Percentiles rank a stretch among this genome's conserved stretches.
Conservation (phyloP, 2,113 vertebrate genomes). For the Rhinolophus ferrumequinum region DNA sequence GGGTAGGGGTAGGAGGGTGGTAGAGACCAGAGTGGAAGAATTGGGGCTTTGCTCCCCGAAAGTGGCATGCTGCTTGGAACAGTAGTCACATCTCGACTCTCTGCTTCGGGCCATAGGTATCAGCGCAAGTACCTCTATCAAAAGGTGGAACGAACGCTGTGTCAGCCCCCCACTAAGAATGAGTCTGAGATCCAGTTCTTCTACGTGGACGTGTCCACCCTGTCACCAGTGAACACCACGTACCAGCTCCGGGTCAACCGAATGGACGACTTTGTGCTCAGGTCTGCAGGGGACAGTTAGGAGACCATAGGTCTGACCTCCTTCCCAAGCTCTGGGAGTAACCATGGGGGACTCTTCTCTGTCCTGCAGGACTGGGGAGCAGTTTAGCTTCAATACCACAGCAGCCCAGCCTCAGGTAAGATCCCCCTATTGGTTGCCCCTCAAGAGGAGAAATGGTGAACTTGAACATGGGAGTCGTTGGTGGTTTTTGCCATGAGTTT, state of each 20-base stretch:
- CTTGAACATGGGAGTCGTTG: not conserved
- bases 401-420: conserved; percentile 97
- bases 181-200: conserved; percentile 93
- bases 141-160: conserved; percentile 95
- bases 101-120: conserved; percentile 84
- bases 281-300: conserved; percentile 84
- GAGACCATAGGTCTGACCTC: not conserved
- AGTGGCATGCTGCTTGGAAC: not conserved
- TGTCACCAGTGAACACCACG: conserved; percentile 88
- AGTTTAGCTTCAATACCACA: conserved; percentile 95
- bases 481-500: not conserved
- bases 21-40: not conserved
- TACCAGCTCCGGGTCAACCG: conserved; percentile 94
- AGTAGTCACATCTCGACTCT: not conserved
- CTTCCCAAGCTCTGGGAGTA: not conserved
- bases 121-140: conserved; percentile 97
- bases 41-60: not conserved
- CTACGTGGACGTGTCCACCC: conserved; percentile 96
- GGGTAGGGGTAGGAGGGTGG: not conserved
- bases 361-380: conserved; percentile 89
- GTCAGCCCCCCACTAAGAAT: conserved; percentile 92
- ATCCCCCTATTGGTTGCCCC: not conserved
- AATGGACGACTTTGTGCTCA: conserved; percentile 94
- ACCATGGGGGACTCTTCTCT: not conserved
- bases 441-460: not conserved